Evolutionary conservation across 2,888 invertebrate genomes (phyloP).

Genomic region (Salticus scenicus): DNA sequence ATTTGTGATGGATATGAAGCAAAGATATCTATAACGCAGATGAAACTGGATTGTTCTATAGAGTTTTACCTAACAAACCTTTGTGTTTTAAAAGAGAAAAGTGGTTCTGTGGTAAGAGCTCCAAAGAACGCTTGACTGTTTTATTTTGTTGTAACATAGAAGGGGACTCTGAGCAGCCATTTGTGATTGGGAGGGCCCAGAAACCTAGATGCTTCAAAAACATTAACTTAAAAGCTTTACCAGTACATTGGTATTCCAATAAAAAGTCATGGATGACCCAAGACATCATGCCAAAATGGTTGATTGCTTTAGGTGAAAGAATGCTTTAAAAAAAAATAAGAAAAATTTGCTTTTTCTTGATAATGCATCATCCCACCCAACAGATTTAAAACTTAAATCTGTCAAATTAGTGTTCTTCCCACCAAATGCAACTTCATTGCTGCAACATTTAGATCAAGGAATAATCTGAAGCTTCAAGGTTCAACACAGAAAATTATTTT

Average conservation of each 20-base stretch:
- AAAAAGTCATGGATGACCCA: constrained; percentile 31
- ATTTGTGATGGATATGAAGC: constrained; percentile 12
- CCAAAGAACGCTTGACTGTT: constrained; percentile 7
- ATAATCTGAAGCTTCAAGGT: not conserved
- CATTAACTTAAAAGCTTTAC: constrained; percentile 13
- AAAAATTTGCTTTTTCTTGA: constrained; percentile 10
- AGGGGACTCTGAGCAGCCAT: constrained; percentile 1
- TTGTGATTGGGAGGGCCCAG: constrained; percentile 15
- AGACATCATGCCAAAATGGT: constrained; percentile 18
- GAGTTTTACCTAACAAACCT: not conserved
- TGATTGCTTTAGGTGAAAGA: constrained; percentile 16
- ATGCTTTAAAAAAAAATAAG: not conserved
- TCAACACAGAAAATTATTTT: not conserved
- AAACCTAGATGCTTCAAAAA: constrained; percentile 10
- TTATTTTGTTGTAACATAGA: constrained; percentile 17
- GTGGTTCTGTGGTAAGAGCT: not conserved
- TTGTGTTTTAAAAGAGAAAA: constrained; percentile 22
- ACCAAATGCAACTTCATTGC: not conserved
- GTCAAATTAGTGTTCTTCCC: constrained; percentile 6
- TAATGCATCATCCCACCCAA: not conserved
- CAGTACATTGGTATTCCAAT: constrained; percentile 22
- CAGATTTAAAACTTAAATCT: constrained; percentile 6
- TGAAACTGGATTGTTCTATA: constrained; percentile 9
- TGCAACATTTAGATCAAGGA: constrained; percentile 5
- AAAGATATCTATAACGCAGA: not conserved